Base-by-base conservation (phyloP, 2,113 vertebrate species). In the Cromileptes altivelis region DNA sequence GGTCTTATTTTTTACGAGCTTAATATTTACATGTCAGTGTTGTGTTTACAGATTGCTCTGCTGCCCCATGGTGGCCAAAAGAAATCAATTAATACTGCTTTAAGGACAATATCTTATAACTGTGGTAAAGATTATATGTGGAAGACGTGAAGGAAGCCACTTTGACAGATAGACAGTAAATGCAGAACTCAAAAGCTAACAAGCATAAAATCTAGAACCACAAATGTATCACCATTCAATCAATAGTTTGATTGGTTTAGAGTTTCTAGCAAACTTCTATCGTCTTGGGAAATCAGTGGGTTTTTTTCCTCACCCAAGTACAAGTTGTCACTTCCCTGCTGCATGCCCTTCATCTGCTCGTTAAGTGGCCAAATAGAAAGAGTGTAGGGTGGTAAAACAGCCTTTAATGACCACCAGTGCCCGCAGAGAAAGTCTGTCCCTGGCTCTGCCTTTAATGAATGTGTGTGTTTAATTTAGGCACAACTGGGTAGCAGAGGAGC, bases 391-490 rank as follows among this genome's bases (percentile, higher is more conserved):
- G 56, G 81, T 78, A 85, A 89, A 91, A 86, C 62, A 82, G 75
- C 70, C 79, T 92, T 93, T 93, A 94, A 93, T 87, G 86, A 90
- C 83, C 81, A 53, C 58, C 67, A 82, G 45, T 88, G 85, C 92
- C 95, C 73, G 74, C 89, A 86, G 91, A 93, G 93, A 94, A 92
- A 93, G 87, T 86, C 88, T 89, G 90, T 87, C 84, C 88, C 67
- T 53, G 65, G 78, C 49, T 72, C 55, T 78, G 76, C 82, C 72
- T 94, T 92, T 94, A 94, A 93, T 94, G 90, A 92, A 92, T 85
- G 92, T 87, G 89, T 93, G 93, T 88, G 92, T 94, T 91, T 89
- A 92, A 94, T 94, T 94, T 88, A 92, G 70, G 72, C 89, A 49
- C 85, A 70, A 90, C 88, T 93, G 91, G 91, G 74, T 82, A 89